Evolutionary conservation across 2,113 vertebrate genomes (phyloP).

Genomic region (Patagioenas fasciata): DNA sequence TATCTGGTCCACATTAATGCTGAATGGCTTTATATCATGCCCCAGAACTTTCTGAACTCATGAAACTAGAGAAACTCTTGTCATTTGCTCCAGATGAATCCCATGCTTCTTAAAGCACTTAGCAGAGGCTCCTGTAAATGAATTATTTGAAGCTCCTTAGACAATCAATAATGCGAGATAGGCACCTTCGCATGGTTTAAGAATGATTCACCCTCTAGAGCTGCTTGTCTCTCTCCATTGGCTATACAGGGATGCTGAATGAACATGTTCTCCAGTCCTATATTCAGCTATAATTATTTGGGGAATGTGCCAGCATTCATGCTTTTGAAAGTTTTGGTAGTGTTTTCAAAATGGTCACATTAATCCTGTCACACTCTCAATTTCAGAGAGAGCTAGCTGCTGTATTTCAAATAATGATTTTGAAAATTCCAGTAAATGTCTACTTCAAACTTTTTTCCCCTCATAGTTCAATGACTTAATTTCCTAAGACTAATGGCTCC

Average conservation of each 20-base stretch:
- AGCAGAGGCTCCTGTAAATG: background rate
- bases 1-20: background rate
- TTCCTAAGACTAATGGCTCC: slow-evolving; percentile 38
- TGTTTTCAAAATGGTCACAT: background rate
- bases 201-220: background rate
- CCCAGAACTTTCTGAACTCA: background rate
- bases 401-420: slow-evolving; percentile 27
- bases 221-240: background rate
- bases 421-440: slow-evolving; percentile 2
- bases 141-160: background rate
- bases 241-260: background rate
- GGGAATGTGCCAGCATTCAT: background rate
- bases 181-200: background rate
- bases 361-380: background rate
- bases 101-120: background rate
- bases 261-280: background rate
- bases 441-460: background rate
- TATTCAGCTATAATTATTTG: background rate
- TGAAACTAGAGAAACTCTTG: background rate
- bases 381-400: background rate
- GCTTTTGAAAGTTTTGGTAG: background rate
- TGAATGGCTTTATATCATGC: background rate
- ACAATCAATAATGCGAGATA: background rate
- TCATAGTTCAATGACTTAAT: slow-evolving; percentile 19
- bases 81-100: background rate